Evolutionary conservation across 2,888 invertebrate genomes (phyloP).

Genomic region (Tolmerus cingulatus): DNA sequence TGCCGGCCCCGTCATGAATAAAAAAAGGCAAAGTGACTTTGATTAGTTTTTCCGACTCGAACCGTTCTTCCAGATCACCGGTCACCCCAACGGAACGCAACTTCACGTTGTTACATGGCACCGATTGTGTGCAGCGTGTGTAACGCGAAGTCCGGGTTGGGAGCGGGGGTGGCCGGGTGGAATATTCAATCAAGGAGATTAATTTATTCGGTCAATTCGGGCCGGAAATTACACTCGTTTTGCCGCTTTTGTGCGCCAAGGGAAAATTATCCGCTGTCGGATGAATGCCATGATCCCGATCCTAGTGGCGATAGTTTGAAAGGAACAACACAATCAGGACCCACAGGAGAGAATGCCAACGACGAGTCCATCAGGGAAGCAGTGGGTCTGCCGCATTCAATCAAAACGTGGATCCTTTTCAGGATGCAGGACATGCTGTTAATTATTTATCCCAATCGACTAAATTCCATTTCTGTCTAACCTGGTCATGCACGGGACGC

Average conservation of each 20-base stretch:
- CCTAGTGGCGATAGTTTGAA: conserved; percentile 30
- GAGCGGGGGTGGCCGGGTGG: not conserved
- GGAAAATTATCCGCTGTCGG: conserved; percentile 31
- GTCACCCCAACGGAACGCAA: conserved; percentile 18
- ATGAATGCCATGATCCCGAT: conserved; percentile 13
- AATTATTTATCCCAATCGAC: conserved; percentile 44
- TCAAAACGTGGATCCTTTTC: conserved; percentile 44
- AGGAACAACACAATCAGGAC: conserved; percentile 7
- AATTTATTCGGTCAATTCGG: conserved; percentile 44
- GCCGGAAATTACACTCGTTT: conserved; percentile 42
- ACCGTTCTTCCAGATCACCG: conserved; percentile 31
- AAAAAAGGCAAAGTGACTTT: conserved; percentile 8
- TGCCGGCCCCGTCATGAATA: not conserved
- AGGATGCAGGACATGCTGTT: conserved; percentile 44
- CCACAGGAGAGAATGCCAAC: conserved; percentile 16
- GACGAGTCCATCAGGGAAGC: conserved; percentile 14
- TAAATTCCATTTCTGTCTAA: conserved; percentile 33
- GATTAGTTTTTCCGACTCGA: conserved; percentile 27
- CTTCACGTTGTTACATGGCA: conserved; percentile 18
- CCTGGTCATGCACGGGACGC: conserved; percentile 18
- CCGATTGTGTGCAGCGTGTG: conserved; percentile 19
- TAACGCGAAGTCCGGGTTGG: not conserved
- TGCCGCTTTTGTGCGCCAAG: conserved; percentile 32
- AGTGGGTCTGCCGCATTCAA: conserved; percentile 35
- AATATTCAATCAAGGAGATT: conserved; percentile 45